These are phyloP conservation scores for Drosophila kurseongensis DNA, from an alignment of 1,140 invertebrate genomes.

Conservation along the genomic window DNA sequence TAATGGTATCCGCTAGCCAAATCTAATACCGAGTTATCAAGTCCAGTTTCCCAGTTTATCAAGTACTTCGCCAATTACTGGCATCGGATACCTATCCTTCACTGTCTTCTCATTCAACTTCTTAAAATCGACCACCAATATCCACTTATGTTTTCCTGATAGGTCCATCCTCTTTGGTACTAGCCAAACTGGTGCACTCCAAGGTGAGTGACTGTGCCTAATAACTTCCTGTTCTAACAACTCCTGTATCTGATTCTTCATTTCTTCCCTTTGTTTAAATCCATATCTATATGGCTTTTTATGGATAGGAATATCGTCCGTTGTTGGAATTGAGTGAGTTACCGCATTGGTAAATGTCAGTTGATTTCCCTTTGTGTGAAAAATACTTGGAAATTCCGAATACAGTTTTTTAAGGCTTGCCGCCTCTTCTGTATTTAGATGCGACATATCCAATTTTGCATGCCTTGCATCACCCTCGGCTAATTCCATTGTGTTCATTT, in stretches of 20 bases:
- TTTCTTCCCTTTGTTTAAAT: slow-evolving; percentile 69
- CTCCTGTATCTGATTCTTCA: slow-evolving; percentile 67
- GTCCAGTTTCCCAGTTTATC: slow-evolving; percentile 82
- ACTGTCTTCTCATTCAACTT: slow-evolving; percentile 22
- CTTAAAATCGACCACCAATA: slow-evolving; percentile 59
- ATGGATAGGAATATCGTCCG: slow-evolving; percentile 56
- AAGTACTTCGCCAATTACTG: slow-evolving; percentile 84
- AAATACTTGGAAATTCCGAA: slow-evolving; percentile 32
- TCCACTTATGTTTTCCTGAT: slow-evolving; percentile 49
- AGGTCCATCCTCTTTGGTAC: slow-evolving; percentile 58
- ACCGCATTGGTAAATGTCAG: slow-evolving; percentile 48
- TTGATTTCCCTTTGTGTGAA: slow-evolving; percentile 39
- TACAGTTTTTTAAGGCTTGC: slow-evolving; percentile 23
- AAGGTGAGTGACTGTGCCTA: slow-evolving; percentile 30
- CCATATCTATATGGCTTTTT: slow-evolving; percentile 76
- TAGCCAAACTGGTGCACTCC: slow-evolving; percentile 39
- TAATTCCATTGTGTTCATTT: slow-evolving; percentile 10
- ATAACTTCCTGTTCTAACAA: slow-evolving; percentile 44
- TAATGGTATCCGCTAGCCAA: slow-evolving; percentile 86
- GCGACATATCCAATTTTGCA: slow-evolving; percentile 3
- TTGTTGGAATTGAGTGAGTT: slow-evolving; percentile 54
- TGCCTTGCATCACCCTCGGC: neutral
- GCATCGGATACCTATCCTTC: slow-evolving; percentile 86
- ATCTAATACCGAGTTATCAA: slow-evolving; percentile 85
- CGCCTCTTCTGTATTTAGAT: slow-evolving; percentile 36